phyloP scores from a whole-genome alignment of 2,888 invertebrate species.

The Ochlodes sylvanus region DNA sequence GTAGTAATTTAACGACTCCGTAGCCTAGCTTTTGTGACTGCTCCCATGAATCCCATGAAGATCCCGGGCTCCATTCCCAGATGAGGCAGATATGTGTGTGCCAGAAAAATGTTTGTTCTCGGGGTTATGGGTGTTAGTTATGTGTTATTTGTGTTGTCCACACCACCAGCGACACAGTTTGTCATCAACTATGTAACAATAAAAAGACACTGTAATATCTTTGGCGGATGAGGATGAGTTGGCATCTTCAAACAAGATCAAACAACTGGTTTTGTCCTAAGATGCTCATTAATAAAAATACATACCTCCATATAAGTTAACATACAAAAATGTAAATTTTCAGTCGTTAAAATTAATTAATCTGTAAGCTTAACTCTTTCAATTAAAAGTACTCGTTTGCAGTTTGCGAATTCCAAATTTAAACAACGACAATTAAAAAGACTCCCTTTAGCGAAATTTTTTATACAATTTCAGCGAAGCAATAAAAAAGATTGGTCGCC shows the following conservation, averaged over 20 bases:
- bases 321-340: not conserved
- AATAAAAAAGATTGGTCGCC: slow-evolving; percentile 59
- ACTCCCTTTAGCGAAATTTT: not conserved
- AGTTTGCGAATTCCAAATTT: not conserved
- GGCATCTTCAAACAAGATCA: too few relatives aligned
- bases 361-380: not conserved
- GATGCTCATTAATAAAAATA: too few relatives aligned
- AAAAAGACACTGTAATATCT: too few relatives aligned
- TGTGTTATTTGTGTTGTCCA: too few relatives aligned
- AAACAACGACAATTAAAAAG: slow-evolving; percentile 1
- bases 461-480: slow-evolving; percentile 47
- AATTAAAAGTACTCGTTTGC: not conserved
- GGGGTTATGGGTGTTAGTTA: too few relatives aligned
- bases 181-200: not conserved
- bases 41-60: too few relatives aligned
- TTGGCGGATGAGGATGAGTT: too few relatives aligned
- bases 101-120: too few relatives aligned
- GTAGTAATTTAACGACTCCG: not conserved
- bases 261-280: too few relatives aligned
- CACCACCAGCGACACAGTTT: too few relatives aligned
- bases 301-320: not conserved
- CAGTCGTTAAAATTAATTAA: slow-evolving; percentile 7
- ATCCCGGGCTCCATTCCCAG: too few relatives aligned
- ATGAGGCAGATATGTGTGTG: too few relatives aligned
- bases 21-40: not conserved